Evolutionary conservation across 2,113 vertebrate species (phyloP).

Genomic region (Hydrochoerus hydrochaeris): DNA sequence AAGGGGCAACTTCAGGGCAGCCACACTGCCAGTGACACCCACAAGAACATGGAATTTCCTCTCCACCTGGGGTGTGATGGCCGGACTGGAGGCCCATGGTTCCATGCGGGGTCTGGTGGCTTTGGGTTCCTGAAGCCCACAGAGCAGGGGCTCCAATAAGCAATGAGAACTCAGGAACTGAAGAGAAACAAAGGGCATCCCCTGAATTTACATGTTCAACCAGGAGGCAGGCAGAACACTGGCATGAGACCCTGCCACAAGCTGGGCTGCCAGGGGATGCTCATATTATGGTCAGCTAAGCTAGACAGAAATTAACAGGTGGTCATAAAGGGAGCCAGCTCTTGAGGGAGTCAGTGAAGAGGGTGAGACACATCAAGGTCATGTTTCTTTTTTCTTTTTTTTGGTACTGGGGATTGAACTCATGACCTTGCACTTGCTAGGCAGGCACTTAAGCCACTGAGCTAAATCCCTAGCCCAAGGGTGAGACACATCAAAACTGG

Average conservation of each 20-base stretch:
- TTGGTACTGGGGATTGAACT: no score
- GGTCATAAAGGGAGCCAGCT: not conserved
- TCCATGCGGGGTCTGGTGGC: not conserved
- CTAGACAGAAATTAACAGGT: not conserved
- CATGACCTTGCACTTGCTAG: no score
- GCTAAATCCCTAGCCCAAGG: no score
- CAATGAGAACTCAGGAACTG: not conserved
- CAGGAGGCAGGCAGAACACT: not conserved
- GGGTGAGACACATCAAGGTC: no score
- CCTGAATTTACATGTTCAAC: not conserved
- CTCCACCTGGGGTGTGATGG: not conserved
- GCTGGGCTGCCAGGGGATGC: not conserved
- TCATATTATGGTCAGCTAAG: not conserved
- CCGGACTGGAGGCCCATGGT: not conserved
- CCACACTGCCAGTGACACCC: conserved; percentile 96
- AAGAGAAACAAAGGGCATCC: conserved; percentile 18
- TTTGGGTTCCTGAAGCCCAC: not conserved
- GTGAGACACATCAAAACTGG: not conserved
- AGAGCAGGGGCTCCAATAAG: conserved; percentile 65
- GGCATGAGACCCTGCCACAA: not conserved
- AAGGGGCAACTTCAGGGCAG: conserved; percentile 93
- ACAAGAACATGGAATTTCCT: conserved; percentile 86
- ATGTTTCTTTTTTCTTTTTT: no score
- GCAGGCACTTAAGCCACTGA: no score
- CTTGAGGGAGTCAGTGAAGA: not conserved